phyloP scores from a whole-genome alignment of 1,140 invertebrate genomes.

The Harpegnathos saltator region DNA sequence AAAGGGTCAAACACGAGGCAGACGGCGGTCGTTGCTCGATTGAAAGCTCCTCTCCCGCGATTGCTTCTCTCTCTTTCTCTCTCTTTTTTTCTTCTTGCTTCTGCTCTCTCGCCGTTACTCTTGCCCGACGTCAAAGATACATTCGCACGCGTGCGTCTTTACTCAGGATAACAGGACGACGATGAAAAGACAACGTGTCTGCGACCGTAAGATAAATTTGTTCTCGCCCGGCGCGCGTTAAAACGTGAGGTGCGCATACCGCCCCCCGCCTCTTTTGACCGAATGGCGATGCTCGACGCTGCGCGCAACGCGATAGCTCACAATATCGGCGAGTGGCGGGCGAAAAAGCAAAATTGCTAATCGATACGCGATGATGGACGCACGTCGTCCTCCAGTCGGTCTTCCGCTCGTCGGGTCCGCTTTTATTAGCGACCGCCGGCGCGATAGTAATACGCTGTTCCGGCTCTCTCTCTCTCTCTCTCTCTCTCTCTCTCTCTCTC shows the following conservation, averaged over 20 bases:
- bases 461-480: too few relatives aligned
- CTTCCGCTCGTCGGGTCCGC: constrained; percentile 4
- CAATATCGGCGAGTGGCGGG: constrained; percentile 31
- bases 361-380: constrained; percentile 42
- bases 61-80: too few relatives aligned
- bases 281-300: constrained; percentile 50
- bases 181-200: constrained; percentile 72
- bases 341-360: constrained; percentile 42
- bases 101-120: too few relatives aligned
- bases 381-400: constrained; percentile 1
- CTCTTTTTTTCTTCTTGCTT: too few relatives aligned
- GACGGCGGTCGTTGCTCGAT: too few relatives aligned
- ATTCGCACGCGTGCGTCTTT: not conserved
- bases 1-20: too few relatives aligned
- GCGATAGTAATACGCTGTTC: not conserved
- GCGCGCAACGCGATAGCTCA: constrained; percentile 42
- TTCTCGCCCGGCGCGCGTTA: constrained; percentile 61
- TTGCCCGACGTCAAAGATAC: too few relatives aligned
- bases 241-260: constrained; percentile 41
- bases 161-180: constrained; percentile 56
- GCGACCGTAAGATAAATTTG: constrained; percentile 71
- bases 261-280: constrained; percentile 34
- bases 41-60: too few relatives aligned
- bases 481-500: too few relatives aligned
- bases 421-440: constrained; percentile 26